Base-by-base conservation (phyloP, 2,888 invertebrate species). In the Eristalis arbustorum region DNA sequence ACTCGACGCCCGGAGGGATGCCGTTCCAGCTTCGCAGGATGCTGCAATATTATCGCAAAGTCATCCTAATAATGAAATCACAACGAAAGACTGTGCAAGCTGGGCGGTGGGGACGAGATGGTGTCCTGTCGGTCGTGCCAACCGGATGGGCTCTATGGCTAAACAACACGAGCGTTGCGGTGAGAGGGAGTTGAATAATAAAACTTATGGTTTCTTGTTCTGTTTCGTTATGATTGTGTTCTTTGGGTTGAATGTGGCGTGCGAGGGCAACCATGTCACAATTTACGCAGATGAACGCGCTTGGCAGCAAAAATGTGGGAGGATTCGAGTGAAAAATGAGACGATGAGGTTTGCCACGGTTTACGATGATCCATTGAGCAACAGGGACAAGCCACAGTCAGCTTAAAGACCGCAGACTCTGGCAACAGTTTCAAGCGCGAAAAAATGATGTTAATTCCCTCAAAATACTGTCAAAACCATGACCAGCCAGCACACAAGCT, bases 61-160 rank as follows among this genome's bases (percentile, higher is more conserved):
- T 83, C 87, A 87, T 87, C 78, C 82, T 87, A 83, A 83, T 83
- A 87, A 87, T 87, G 71, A 83, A 87, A 87, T 74, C 69, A 87
- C 73, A 61, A 87, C 77, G 40, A 82, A 82, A 78, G 71, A 74
- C 42, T 37, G 40, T 25, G 40, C 42, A 2, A 13, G 8, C 25
- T 62, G 28, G 40, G 64, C 25, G 59, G 14, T 22, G 40, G 67
- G 59, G 37, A 18, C 56, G 37, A n/a, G 34, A 5, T 64, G n/a
- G n/a, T n/a, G 67, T 61, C 59, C 67, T 68, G n/a, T 63, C 61
- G 34, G 40, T 61, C 67, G 40, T 37, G 37, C 66, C 11, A 37
- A 37, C 13, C 37, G 37, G 37, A 13, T 37, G 37, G 37, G 37
- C 13, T 37, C 13, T 37, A 13, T 13, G 37, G 37, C 37, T 2